Evolutionary conservation across 2,888 invertebrate genomes (phyloP), one percentile per base, ranked within the genome.

Genomic region (Tortrix viridana): DNA sequence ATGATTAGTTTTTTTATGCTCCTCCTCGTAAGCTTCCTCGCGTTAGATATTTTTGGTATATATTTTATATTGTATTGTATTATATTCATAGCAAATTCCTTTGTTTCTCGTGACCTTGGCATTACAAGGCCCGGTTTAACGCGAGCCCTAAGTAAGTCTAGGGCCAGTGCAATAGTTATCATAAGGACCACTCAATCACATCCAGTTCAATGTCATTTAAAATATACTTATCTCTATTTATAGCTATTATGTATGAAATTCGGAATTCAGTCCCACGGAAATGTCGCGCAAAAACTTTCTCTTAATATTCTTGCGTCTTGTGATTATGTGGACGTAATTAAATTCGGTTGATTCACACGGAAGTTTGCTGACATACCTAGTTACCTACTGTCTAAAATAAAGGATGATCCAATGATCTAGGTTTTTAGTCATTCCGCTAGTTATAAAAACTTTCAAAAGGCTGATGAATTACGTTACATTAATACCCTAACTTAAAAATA

Each of bases 81-180:
- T 44, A 44, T 3, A 56, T 23, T n/a, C 19, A 44, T 37, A 49
- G 6, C 26, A 50, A 50, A 19, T 50, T 5, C 49, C 38, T 48
- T 54, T 56, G 56, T 67, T 53, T 67, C 63, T 62, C 56, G 50
- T 67, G 69, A 70, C 74, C 74, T 72, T 76, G 74, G 70, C 69
- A 69, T 72, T 71, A 72, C 54, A 67, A 70, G 69, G 68, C 68
- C 67, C 1, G 18, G 38, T 50, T 37, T 7, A 56, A 16, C 19
- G 14, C 14, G n/a, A 20, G 23, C 54, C 23, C n/a, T 41, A 41
- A 12, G 18, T 54, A 16, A 47, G 1, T 22, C n/a, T 22, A 38
- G 20, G 22, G 5, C 32, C 32, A 41, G 41, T 14, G 4, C 16
- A 41, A 6, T 14, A 16, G 5, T 26, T 26, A 41, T 41, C n/a